Conservation (phyloP, 2,888 invertebrate species). For the Amiota minor region DNA sequence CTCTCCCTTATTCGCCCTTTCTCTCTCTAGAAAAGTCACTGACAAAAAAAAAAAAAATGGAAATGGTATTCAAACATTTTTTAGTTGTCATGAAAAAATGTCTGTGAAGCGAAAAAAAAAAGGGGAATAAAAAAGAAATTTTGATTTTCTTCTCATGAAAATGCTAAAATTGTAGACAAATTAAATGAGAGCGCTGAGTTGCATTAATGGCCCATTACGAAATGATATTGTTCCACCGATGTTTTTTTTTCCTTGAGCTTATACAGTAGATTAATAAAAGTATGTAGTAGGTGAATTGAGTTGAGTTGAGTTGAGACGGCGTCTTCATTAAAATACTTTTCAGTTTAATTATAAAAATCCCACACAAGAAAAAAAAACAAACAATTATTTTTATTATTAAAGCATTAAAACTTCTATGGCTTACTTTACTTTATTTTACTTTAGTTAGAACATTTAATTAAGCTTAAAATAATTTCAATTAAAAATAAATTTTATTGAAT, state of each 20-base stretch:
- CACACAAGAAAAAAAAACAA: no score
- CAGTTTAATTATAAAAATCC: not conserved
- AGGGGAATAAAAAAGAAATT: conserved; percentile 26
- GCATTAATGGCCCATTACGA: conserved; percentile 30
- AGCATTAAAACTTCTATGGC: no score
- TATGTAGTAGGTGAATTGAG: no score
- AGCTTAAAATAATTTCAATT: no score
- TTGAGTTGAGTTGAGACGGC: not conserved
- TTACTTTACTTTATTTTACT: no score
- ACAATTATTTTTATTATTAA: no score
- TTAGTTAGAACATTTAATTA: no score
- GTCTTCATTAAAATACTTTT: conserved; percentile 8
- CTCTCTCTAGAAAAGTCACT: not conserved
- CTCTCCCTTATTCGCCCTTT: not conserved
- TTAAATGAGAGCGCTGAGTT: conserved; percentile 53
- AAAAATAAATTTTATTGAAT: no score
- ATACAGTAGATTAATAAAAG: no score
- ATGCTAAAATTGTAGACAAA: conserved; percentile 59
- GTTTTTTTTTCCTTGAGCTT: no score
- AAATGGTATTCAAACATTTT: not conserved
- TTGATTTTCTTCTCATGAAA: conserved; percentile 43
- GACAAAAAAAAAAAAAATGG: not conserved
- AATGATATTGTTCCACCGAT: conserved; percentile 19
- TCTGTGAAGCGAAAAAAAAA: conserved; percentile 1
- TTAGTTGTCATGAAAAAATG: not conserved